These are phyloP conservation scores for Entomobrya proxima DNA, from an alignment of 2,888 invertebrate species.

Conservation along the genomic window DNA sequence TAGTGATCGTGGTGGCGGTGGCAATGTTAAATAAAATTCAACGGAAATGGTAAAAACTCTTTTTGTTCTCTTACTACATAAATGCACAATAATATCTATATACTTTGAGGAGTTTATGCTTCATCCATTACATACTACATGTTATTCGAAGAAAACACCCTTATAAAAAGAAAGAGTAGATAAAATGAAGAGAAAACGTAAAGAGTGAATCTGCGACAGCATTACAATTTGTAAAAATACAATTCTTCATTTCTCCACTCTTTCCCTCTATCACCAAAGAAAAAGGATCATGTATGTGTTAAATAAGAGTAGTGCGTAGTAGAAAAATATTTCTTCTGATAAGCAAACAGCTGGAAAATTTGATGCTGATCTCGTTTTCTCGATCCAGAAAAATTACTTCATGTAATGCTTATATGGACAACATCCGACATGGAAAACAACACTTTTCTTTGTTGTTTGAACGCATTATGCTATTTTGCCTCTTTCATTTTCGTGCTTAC, in stretches of 20 bases:
- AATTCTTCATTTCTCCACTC: slow-evolving; percentile 58
- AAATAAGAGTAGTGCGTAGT: background rate
- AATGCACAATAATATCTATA: too few species aligned
- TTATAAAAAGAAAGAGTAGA: background rate
- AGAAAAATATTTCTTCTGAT: slow-evolving; percentile 23
- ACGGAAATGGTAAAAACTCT: slow-evolving; percentile 32
- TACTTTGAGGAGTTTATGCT: too few species aligned
- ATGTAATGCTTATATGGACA: background rate
- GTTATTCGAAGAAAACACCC: background rate
- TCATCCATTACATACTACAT: too few species aligned
- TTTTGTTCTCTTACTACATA: background rate
- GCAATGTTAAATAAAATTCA: slow-evolving; percentile 26
- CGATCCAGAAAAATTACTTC: slow-evolving; percentile 49
- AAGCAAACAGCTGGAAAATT: slow-evolving; percentile 66
- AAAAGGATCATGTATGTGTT: background rate
- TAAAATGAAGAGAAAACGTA: slow-evolving; percentile 37
- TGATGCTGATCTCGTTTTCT: slow-evolving; percentile 64
- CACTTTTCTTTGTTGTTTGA: slow-evolving; percentile 33
- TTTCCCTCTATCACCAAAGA: background rate
- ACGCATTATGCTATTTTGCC: slow-evolving; percentile 23
- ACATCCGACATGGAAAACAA: background rate
- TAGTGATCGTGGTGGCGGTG: slow-evolving; percentile 14
- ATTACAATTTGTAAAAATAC: slow-evolving; percentile 56
- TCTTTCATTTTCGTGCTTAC: background rate
- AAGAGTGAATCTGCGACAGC: slow-evolving; percentile 39